Evolutionary conservation across 2,113 vertebrate species (phyloP).

Genomic region (Sus scrofa): T2T-Sscrofa CM000814.6:59518501-59519000

Average conservation of each 20-base stretch:
- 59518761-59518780: not conserved
- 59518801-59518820: not conserved
- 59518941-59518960: not conserved
- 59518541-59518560: not conserved
- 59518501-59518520: accelerated
- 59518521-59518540: accelerated
- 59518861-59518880: not conserved
- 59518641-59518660: not conserved
- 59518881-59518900: not conserved
- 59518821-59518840: not conserved
- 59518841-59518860: not conserved
- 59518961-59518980: not conserved
- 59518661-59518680: not conserved
- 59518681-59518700: not conserved
- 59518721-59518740: not conserved
- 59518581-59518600: not conserved
- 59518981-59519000: not conserved
- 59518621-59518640: not conserved
- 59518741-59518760: accelerated
- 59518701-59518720: not conserved
- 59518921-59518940: accelerated
- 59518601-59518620: not conserved
- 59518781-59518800: not conserved
- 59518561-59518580: accelerated
- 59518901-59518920: not conserved